Base-by-base conservation (phyloP, 2,113 vertebrate species). In the Odocoileus hemionus region DNA sequence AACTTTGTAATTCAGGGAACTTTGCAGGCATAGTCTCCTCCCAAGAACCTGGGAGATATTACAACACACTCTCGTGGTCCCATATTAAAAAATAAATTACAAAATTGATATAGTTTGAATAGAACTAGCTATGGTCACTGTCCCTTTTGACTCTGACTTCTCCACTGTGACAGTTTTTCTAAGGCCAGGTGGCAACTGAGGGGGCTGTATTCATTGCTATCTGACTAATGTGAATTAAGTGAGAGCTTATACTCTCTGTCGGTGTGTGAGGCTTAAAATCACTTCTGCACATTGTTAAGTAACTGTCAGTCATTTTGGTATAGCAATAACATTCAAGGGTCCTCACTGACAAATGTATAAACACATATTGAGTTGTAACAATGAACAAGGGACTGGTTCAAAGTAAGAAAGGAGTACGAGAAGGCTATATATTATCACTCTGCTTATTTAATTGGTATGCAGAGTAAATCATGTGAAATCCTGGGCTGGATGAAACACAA, bases 11-110 rank as follows among this genome's bases (percentile, higher is more conserved):
- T 83, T 92, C 39, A 67, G 7, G 7, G 11, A 57, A 61, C 28
- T 52, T 76, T 26, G n/a, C 6, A 50, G 30, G 1, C 3, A 30
- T 6, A 30, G 17, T 5, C 3, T 80, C 26, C 45, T 89, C 6
- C 5, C 30, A 70, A 47, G 14, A 93, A 61, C 4, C 13, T 23
- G 23, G 17, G 6, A 67, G 8, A 28, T 6, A 79, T 30, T 26
- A 33, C 4, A 67, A 28, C 16, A 11, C 17, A 6, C n/a, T 64
- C 6, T 30, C 16, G 0, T 9, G 11, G 1, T 47, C 11, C 5
- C 47, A 7, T 61, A 60, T 58, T 3, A 2, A 76, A 82, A 58
- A 28, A 60, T 36, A 57, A 55, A 2, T 43, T 15, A 26, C 1
- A 23, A 36, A 88, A 61, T 30, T 84, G 14, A 55, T 55, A 28